Evolutionary conservation across 2,113 vertebrate genomes (phyloP), one percentile per base, ranked within the genome.

Genomic region (Phalacrocorax carbo): DNA sequence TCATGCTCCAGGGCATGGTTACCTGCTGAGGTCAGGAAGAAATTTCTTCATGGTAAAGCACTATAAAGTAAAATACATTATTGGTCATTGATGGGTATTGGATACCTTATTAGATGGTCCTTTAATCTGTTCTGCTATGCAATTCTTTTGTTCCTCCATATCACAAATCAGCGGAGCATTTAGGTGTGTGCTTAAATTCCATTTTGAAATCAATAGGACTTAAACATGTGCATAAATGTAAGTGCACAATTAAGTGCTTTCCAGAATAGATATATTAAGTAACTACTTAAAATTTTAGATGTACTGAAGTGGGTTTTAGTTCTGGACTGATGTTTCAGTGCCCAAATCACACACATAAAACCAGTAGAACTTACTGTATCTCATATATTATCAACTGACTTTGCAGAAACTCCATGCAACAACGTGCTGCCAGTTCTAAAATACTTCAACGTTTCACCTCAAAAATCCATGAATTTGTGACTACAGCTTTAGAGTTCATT

Each of bases 11-110:
- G 75, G 70, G n/a, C 77, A 96, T 90, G 72, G 81, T 79, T 95
- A 93, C 68, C 77, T 96, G 85, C 87, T 95, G 93, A 94, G 82
- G 86, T 94, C 90, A 97, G 97, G 73, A 95, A 91, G 71, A 94
- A 95, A 88, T 78, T 82, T 94, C 89, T 86, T 84, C 80, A 44
- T 75, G 66, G 60, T 92, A 86, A 78, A 82, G 76, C 86, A 79
- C 60, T 96, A 71, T 83, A 93, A 83, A 40, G 69, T 87, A 86
- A 93, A 96, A 93, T 60, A 38, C 64, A 80, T 85, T 96, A 82
- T 93, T 94, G 72, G 86, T 36, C 93, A 83, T 90, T 89, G 78
- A 84, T 92, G 91, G 78, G 57, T 88, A 85, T 66, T 91, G 77
- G 48, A 69, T 86, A 86, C 29, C 32, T 91, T 93, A 94, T 93